Percentiles rank a stretch among this genome's conserved stretches.
Evolutionary conservation across 2,888 invertebrate genomes (phyloP).

Genomic region (Sphaerophoria rueppellii): DNA sequence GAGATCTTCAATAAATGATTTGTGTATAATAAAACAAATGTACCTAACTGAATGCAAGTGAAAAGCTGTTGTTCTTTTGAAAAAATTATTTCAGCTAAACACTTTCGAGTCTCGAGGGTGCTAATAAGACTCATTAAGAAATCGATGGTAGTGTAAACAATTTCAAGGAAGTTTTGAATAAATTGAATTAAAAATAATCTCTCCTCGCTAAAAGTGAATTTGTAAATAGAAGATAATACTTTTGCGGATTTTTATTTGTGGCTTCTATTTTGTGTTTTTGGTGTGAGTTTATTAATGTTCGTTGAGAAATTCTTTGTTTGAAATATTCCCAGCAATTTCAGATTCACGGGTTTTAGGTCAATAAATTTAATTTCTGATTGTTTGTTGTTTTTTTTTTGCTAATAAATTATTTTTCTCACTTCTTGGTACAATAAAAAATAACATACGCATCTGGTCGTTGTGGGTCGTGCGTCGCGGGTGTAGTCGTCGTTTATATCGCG

Average conservation of each 20-base stretch:
- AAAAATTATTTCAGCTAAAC: constrained; percentile 26
- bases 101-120: constrained; percentile 48
- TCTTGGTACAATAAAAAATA: not conserved
- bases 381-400: constrained; percentile 18
- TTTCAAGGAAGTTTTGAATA: constrained; percentile 23
- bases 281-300: not conserved
- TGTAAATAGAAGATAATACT: constrained; percentile 19
- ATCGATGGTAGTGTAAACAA: constrained; percentile 42
- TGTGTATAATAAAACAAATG: not conserved
- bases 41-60: not conserved
- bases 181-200: constrained; percentile 33
- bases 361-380: constrained; percentile 33
- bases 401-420: constrained; percentile 8
- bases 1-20: not conserved
- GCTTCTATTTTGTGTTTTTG: not conserved
- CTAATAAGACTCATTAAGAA: constrained; percentile 43
- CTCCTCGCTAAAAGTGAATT: not conserved
- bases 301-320: not conserved
- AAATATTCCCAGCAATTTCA: not conserved
- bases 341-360: constrained; percentile 10
- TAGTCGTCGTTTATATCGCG: not conserved
- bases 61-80: not conserved
- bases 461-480: not conserved
- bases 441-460: constrained; percentile 36
- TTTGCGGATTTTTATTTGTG: not conserved